Evolutionary conservation across 2,113 vertebrate genomes (phyloP), one percentile per base, ranked within the genome.

Genomic region (Onychostruthus taczanowskii): DNA sequence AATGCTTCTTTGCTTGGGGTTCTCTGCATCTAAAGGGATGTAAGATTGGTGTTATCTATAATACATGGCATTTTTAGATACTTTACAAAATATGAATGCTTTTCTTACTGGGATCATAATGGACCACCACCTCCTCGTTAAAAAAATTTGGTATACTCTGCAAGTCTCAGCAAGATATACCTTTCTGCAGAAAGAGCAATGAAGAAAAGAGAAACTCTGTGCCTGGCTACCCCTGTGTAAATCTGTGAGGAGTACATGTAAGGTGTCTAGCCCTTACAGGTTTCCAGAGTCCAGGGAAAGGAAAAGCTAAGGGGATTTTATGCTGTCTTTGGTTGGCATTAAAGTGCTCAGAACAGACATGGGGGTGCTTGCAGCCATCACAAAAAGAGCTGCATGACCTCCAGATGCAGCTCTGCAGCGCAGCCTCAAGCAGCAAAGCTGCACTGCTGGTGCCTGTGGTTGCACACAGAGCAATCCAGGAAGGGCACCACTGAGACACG

Each of bases 291-390:
- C 22, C 14, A 46, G 8, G 33, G 19, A 84, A 56, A 90, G 26
- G 16, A 81, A 67, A 72, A 88, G 27, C 31, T 55, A 55, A 66
- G 23, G 21, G 67, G 53, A 58, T 44, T 59, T 73, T 78, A 31
- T 59, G 49, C 49, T 1, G 1, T 43, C 27, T 64, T 82, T 59
- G 21, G 9, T 46, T 72, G 47, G 76, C 33, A 64, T 24, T 56
- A 37, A 31, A 10, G 6, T 49, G 19, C 39, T 68, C 33, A 43
- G 39, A 66, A 63, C 1, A 5, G 53, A 43, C 23, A 6, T 2
- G 2, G 12, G 3, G 11, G 8, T 56, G 13, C 47, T 68, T 85
- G 39, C 23, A 67, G 53, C 58, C 17, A 21, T n/a, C 0, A 1
- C 61, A 64, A 37, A 10, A 74, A 53, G 49, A 28, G 37, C 52